Conservation (phyloP, 2,113 vertebrate species). For the Pao palembangensis region DNA sequence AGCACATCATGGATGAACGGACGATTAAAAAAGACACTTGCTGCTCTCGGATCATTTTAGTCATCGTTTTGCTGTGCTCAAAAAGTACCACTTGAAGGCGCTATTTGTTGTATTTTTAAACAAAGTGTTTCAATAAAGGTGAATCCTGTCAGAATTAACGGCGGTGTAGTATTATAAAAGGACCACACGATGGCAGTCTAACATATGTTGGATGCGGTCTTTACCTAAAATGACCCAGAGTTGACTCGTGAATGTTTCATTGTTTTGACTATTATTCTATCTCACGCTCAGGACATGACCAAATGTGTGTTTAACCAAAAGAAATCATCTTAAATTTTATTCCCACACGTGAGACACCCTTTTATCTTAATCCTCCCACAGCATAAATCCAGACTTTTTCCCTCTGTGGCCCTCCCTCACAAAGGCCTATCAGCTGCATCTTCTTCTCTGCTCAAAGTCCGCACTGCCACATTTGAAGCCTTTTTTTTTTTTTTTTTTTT, state of each 20-base stretch:
- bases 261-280: neutral
- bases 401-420: neutral
- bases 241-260: neutral
- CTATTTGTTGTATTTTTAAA: slow-evolving; percentile 53
- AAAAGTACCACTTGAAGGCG: slow-evolving; percentile 31
- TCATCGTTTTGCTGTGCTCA: slow-evolving; percentile 15
- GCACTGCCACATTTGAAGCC: neutral
- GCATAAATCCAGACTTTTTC: neutral
- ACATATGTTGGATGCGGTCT: neutral
- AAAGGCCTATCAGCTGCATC: neutral
- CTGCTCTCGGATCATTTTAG: slow-evolving; percentile 10
- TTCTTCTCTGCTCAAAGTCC: neutral
- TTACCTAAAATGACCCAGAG: neutral
- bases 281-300: neutral
- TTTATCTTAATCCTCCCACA: too few species aligned
- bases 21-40: slow-evolving; percentile 28
- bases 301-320: neutral
- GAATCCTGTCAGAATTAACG: slow-evolving; percentile 24
- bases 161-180: slow-evolving; percentile 6
- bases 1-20: slow-evolving; percentile 22
- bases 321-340: neutral
- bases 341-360: neutral
- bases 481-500: too few species aligned
- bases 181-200: slow-evolving; percentile 43
- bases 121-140: slow-evolving; percentile 49